Evolutionary conservation across 2,797 vertebrate genomes (phyloP).

Genomic region (Hyperoplus immaculatus): DNA sequence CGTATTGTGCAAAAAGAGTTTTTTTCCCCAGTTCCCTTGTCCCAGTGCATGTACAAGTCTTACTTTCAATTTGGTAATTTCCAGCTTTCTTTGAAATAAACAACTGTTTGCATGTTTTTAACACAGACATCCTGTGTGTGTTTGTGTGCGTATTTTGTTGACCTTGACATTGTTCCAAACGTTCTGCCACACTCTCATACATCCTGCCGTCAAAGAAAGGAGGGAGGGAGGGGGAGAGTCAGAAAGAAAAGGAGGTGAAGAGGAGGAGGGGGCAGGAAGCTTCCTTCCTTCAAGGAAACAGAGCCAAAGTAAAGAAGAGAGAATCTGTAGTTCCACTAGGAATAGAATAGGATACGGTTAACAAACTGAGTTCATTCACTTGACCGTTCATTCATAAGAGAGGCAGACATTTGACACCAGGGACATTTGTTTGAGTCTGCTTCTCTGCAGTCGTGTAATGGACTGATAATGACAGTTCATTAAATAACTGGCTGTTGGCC

Average conservation of each 20-base stretch:
- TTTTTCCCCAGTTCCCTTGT: constrained; percentile 3
- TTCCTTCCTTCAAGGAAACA: constrained; percentile 68
- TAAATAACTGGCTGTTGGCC: constrained; percentile 11
- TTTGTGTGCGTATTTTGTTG: constrained; percentile 55
- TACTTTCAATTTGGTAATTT: constrained; percentile 12
- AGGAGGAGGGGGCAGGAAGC: constrained; percentile 34
- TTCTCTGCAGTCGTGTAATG: neutral
- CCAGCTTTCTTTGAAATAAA: constrained; percentile 53
- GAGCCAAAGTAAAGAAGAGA: constrained; percentile 60
- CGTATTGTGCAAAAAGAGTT: neutral
- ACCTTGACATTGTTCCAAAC: constrained; percentile 76
- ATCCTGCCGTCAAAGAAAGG: constrained; percentile 74
- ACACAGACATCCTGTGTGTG: constrained; percentile 58
- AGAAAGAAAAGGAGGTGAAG: constrained; percentile 46
- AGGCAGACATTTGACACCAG: neutral
- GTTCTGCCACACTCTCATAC: constrained; percentile 71
- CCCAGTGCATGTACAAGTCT: neutral
- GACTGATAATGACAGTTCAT: neutral
- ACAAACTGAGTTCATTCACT: constrained; percentile 21
- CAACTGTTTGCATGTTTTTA: constrained; percentile 32
- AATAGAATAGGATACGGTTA: constrained; percentile 29
- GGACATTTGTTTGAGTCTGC: neutral
- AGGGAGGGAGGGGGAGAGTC: neutral
- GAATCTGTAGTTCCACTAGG: constrained; percentile 46
- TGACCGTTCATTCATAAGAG: constrained; percentile 37